phyloP scores from a whole-genome alignment of 2,888 invertebrate species.

The Glyphotaelius pellucidus region DNA sequence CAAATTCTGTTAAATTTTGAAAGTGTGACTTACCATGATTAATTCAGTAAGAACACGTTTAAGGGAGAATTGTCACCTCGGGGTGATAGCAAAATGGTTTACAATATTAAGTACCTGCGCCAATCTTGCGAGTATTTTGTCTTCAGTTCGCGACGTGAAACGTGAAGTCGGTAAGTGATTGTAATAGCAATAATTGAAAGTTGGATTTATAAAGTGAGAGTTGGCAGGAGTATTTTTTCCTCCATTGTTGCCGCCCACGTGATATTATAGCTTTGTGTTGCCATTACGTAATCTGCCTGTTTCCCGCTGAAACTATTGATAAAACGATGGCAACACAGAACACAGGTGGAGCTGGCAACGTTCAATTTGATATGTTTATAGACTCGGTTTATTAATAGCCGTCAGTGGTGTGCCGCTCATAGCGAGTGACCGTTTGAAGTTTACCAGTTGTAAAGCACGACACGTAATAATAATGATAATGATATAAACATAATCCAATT shows the following conservation, averaged over 20 bases:
- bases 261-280: constrained; percentile 27
- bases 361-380: background rate
- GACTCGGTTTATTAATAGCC: background rate
- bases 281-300: constrained; percentile 25
- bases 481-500: background rate
- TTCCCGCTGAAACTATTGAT: constrained; percentile 26
- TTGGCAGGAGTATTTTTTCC: background rate
- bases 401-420: background rate
- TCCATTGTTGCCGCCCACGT: constrained; percentile 37
- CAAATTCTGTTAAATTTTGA: background rate
- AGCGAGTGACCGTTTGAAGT: background rate
- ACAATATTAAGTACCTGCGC: background rate
- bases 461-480: background rate
- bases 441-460: background rate
- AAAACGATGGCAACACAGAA: background rate
- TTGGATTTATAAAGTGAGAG: background rate
- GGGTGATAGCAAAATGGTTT: background rate
- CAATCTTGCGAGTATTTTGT: background rate
- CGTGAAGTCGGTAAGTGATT: background rate
- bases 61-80: background rate
- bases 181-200: constrained; percentile 2
- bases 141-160: background rate
- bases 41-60: background rate
- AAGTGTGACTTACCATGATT: background rate
- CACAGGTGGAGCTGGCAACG: background rate